A percentile compares a stretch with the other conserved stretches of the same genome.
These are phyloP conservation scores for Anguilla megastoma DNA, from an alignment of 2,797 vertebrate species.

Conservation along the genomic window DNA sequence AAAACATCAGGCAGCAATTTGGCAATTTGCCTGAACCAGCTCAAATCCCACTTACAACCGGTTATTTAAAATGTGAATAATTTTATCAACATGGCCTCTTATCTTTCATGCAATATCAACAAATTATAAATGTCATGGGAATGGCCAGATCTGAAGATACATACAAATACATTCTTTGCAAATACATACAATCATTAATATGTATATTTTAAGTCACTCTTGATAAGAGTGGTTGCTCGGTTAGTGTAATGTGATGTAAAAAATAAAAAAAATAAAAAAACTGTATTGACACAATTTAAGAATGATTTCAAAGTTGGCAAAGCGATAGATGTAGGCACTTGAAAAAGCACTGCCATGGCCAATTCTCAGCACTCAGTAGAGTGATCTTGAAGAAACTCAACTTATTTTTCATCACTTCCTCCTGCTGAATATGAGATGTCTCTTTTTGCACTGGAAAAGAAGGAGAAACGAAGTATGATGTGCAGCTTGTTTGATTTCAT, in stretches of 20 bases:
- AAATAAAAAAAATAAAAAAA: neutral
- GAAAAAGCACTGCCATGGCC: neutral
- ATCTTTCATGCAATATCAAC: neutral
- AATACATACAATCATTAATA: no score
- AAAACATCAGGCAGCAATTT: no score
- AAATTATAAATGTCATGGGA: neutral
- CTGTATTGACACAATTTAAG: no score
- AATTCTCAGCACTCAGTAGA: neutral
- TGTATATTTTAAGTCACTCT: no score
- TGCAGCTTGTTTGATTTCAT: neutral
- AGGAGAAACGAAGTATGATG: neutral
- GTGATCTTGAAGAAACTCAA: neutral
- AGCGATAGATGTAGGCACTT: neutral
- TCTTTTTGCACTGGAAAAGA: neutral
- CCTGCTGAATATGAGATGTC: neutral
- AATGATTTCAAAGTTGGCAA: neutral
- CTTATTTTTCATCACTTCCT: neutral
- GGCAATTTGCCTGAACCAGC: no score
- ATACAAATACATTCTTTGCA: neutral
- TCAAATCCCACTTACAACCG: no score
- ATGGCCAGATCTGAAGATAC: neutral
- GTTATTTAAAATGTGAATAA: no score
- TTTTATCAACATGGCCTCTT: no score
- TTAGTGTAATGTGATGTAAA: no score
- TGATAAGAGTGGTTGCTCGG: no score